phyloP scores from a whole-genome alignment of 2,797 vertebrate species.

The Neoniphon sammara region DNA sequence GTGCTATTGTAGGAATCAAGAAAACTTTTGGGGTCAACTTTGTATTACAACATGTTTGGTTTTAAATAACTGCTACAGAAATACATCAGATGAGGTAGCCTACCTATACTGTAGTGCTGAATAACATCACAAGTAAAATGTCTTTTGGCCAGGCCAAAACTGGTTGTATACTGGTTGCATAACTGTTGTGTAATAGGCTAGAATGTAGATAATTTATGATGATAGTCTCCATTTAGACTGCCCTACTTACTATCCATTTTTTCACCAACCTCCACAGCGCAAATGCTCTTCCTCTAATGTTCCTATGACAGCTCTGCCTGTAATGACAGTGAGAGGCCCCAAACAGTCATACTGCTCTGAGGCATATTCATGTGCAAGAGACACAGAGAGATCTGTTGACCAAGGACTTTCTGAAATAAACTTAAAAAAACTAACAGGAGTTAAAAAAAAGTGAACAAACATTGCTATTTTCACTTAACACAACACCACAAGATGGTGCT shows the following conservation, averaged over 20 bases:
- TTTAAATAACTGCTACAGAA: neutral
- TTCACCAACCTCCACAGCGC: neutral
- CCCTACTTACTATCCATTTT: neutral
- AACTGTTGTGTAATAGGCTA: too few relatives aligned
- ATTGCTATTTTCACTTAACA: too few relatives aligned
- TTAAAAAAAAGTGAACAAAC: too few relatives aligned
- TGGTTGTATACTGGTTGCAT: too few relatives aligned
- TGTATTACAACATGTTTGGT: too few relatives aligned
- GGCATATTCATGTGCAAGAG: conserved; percentile 22
- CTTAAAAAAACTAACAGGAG: too few relatives aligned
- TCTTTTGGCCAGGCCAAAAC: neutral
- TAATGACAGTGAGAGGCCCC: conserved; percentile 12
- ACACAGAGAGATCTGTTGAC: neutral
- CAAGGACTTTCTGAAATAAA: too few relatives aligned
- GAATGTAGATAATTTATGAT: neutral
- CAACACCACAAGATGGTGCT: too few relatives aligned
- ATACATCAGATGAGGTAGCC: neutral
- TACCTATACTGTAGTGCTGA: neutral
- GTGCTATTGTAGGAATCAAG: too few relatives aligned
- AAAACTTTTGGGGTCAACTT: too few relatives aligned
- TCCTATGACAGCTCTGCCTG: conserved; percentile 24
- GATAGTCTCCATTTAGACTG: neutral
- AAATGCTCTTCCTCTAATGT: neutral
- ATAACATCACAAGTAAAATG: neutral
- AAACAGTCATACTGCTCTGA: neutral